Evolutionary conservation across 2,888 invertebrate genomes (phyloP), one percentile per base, ranked within the genome.

Genomic region (Ophraella communa): DNA sequence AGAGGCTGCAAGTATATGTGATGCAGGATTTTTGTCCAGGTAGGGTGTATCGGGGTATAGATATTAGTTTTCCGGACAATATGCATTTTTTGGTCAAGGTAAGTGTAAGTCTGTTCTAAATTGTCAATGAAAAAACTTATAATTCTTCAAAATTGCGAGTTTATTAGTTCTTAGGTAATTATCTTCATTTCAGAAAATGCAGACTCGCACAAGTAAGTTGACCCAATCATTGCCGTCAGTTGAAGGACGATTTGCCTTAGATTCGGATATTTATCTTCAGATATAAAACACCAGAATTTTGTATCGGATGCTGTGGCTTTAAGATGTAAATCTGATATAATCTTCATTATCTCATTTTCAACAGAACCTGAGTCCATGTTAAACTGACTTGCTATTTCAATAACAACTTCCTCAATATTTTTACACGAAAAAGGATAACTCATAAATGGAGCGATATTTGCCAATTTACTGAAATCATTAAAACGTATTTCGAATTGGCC

Each of bases 101-200:
- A 30, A n/a, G 45, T 21, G 42, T 45, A 24, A 17, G 53, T 56
- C 56, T 56, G n/a, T 45, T 56, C 44, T 45, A 56, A 14, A 47
- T 47, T 58, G 21, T 58, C 47, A 49, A 58, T 58, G 58, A 49
- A 58, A 57, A 57, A 57, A 57, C 33, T 45, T 45, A 57, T 57
- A 57, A 18, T 57, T 57, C 45, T 57, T 57, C 44, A 57, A 47
- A 57, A 57, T 57, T 57, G 57, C 58, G 39, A 58, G 35, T 58
- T 58, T 56, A 56, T 45, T 56, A 45, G 24, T 57, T 57, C 17
- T 44, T 45, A 61, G 33, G 45, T 61, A 61, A 61, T 61, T 53
- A 61, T 61, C 53, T 61, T 60, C 42, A 61, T 54, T 61, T 45
- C 53, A 30, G 44, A 61, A 61, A 61, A 54, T 54, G 61, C 61